Evolutionary conservation across 2,113 vertebrate genomes (phyloP), one percentile per base, ranked within the genome.

Genomic region (Pangasianodon gigas): DNA sequence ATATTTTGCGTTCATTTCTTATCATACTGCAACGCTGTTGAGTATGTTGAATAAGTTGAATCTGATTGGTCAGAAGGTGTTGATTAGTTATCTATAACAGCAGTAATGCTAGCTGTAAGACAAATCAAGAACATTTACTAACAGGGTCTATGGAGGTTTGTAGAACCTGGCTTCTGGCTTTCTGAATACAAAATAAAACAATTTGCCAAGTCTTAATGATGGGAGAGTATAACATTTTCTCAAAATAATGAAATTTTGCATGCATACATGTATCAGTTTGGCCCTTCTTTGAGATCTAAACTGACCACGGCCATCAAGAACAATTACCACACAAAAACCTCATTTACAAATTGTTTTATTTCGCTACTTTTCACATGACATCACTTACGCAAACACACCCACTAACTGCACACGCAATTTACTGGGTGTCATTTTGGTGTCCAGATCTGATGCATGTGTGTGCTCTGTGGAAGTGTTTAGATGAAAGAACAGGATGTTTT

Each of bases 371-470:
- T n/a, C 46, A 13, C 41, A 24, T 21, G 37, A 79, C 10, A 79
- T 24, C 91, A 88, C 84, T 92, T 88, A 32, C 13, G 8, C 0
- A 21, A n/a, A 83, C 80, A 83, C 52, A 56, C 79, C 46, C 79
- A 82, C 79, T 58, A 58, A 46, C 44, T 48, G 16, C 79, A 32
- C 29, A 24, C 6, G 18, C 74, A 24, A 24, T 46, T 77, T 46
- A 9, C 41, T 11, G 4, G 9, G 21, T 46, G 44, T 26, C 44
- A 10, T 46, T 13, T 26, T 26, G 41, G 21, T 21, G 1, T 13
- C 41, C 77, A 80, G 46, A 80, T n/a, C 24, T 2, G 44, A 80
- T 14, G 29, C 79, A 1, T 13, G 41, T 4, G 29, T 37, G 48
- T 37, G 51, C 5, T 83, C 10, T 4, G 21, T 44, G 13, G 56